These are phyloP conservation scores for Gobio occitaniae DNA, from an alignment of 2,797 vertebrate genomes.

Conservation along the genomic window DNA sequence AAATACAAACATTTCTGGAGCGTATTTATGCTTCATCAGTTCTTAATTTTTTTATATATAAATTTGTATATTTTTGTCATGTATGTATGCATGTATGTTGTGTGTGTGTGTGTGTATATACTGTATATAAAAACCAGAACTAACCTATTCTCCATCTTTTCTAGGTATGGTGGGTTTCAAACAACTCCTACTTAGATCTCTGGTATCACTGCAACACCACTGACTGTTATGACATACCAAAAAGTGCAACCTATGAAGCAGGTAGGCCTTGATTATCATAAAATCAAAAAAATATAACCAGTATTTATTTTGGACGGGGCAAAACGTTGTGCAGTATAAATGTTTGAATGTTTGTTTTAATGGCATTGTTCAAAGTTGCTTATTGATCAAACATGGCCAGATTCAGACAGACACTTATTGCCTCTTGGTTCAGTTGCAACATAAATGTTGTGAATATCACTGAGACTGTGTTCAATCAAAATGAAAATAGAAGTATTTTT, in stretches of 20 bases:
- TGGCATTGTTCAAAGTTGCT: background rate
- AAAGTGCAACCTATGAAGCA: slow-evolving; percentile 65
- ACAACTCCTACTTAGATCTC: slow-evolving; percentile 80
- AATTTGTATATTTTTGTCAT: too few species aligned
- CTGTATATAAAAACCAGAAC: background rate
- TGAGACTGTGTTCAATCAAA: background rate
- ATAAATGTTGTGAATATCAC: background rate
- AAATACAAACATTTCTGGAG: background rate
- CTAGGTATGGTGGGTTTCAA: slow-evolving; percentile 91
- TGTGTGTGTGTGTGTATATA: too few species aligned
- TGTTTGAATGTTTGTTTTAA: background rate
- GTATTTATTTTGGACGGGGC: background rate
- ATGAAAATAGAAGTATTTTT: background rate
- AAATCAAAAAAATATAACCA: background rate
- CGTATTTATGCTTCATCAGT: background rate
- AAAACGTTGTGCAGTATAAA: background rate
- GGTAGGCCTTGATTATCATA: slow-evolving; percentile 60
- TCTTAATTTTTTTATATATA: background rate
- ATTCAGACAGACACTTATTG: background rate
- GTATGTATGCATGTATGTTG: too few species aligned
- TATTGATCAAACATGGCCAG: background rate
- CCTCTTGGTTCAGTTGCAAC: background rate
- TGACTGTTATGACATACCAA: slow-evolving; percentile 64
- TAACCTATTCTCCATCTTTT: slow-evolving; percentile 21
- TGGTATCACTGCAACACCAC: slow-evolving; percentile 84